Conservation (phyloP, 2,113 vertebrate species). For the Leptosomus discolor region DNA sequence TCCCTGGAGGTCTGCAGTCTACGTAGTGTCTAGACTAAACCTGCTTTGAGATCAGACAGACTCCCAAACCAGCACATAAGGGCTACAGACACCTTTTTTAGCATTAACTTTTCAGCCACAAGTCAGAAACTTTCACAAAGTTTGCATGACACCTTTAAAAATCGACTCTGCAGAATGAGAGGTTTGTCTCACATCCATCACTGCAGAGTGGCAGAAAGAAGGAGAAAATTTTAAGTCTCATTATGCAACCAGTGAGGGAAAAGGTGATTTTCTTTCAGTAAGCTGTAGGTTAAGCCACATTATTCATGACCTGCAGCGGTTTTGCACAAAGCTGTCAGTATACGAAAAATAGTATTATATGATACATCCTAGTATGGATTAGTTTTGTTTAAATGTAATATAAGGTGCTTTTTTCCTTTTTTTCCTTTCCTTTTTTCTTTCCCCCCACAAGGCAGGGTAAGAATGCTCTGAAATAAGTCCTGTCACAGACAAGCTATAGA, state of each 20-base stretch:
- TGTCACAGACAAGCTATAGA: background rate
- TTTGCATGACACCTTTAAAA: background rate
- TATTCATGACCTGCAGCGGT: background rate
- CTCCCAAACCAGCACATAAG: background rate
- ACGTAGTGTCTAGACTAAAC: background rate
- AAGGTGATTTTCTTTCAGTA: background rate
- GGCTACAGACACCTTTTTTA: background rate
- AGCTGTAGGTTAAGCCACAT: background rate
- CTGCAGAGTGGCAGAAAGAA: background rate
- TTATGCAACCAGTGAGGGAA: background rate
- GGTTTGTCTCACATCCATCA: background rate
- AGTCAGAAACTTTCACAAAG: background rate
- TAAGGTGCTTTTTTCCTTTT: background rate
- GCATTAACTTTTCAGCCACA: background rate
- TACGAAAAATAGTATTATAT: background rate
- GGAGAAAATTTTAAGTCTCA: background rate
- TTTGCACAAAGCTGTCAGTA: background rate
- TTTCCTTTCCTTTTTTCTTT: rapidly evolving
- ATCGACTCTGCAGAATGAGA: background rate
- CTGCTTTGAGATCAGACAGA: background rate
- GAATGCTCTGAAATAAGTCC: background rate
- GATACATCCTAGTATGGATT: background rate
- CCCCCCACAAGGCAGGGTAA: background rate
- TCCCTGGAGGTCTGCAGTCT: background rate
- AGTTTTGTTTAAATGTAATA: background rate